A percentile compares a stretch with the other conserved stretches of the same genome.
Conservation (phyloP, 2,888 invertebrate species). For the Megastigmus dorsalis region DNA sequence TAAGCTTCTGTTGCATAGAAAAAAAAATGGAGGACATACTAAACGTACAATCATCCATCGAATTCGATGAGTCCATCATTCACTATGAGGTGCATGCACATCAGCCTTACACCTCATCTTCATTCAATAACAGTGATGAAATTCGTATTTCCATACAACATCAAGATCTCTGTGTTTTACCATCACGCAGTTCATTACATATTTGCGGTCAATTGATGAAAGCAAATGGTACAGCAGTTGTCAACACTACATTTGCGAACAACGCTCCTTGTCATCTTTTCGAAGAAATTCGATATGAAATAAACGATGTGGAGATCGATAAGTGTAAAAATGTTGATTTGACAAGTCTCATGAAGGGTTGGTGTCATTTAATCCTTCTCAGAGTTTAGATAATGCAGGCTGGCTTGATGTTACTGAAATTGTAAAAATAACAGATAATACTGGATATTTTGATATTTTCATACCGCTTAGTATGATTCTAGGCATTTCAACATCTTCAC, state of each 20-base stretch:
- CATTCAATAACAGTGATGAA: constrained; percentile 46
- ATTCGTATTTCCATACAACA: no score
- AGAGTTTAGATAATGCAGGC: no score
- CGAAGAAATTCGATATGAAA: constrained; percentile 66
- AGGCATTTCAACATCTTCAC: no score
- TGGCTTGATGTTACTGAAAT: no score
- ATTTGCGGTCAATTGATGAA: constrained; percentile 3
- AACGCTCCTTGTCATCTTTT: constrained; percentile 60
- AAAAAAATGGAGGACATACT: background rate
- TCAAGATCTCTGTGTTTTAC: no score
- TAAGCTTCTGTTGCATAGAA: no score
- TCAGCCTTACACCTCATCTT: constrained; percentile 42
- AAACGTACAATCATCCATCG: constrained; percentile 10
- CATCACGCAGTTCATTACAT: no score
- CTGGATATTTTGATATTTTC: no score
- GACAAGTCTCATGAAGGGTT: no score
- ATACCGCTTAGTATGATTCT: no score
- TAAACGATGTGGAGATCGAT: constrained; percentile 66
- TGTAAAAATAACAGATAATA: no score
- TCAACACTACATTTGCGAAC: constrained; percentile 1
- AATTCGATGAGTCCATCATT: constrained; percentile 45
- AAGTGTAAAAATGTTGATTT: constrained; percentile 63
- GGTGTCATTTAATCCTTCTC: no score
- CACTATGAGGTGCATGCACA: constrained; percentile 50
- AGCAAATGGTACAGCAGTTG: constrained; percentile 12